A percentile compares a stretch with the other conserved stretches of the same genome.
Evolutionary conservation across 2,888 invertebrate genomes (phyloP).

Genomic region (Halictus ligatus): DNA sequence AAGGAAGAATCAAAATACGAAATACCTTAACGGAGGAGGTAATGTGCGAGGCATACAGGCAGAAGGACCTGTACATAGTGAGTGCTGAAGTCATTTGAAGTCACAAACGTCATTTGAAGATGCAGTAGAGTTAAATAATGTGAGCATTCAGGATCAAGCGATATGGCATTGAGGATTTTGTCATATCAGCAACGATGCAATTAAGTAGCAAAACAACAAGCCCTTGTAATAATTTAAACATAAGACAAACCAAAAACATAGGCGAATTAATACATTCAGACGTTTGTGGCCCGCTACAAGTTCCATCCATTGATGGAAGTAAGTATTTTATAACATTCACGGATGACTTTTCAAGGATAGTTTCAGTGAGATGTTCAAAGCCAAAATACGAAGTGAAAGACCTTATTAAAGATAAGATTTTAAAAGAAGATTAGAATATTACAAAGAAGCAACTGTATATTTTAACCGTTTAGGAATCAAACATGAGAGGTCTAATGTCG

Average conservation of each 20-base stretch:
- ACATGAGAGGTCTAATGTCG: too few species aligned
- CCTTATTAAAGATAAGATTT: not conserved
- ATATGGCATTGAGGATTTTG: constrained; percentile 43
- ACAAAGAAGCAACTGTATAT: not conserved
- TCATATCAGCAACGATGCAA: constrained; percentile 6
- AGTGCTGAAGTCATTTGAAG: constrained; percentile 20
- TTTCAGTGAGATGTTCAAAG: not conserved
- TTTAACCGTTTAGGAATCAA: not conserved
- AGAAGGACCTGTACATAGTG: constrained; percentile 33
- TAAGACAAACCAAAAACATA: constrained; percentile 13
- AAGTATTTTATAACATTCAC: constrained; percentile 12
- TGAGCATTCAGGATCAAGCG: not conserved
- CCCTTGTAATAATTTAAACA: constrained; percentile 9
- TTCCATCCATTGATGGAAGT: constrained; percentile 16
- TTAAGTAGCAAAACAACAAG: not conserved
- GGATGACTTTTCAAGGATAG: not conserved
- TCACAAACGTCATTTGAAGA: not conserved
- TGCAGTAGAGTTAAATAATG: not conserved
- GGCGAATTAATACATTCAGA: constrained; percentile 21
- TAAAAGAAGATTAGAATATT: not conserved
- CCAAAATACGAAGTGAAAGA: not conserved
- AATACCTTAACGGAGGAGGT: constrained; percentile 5
- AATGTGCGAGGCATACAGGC: constrained; percentile 19
- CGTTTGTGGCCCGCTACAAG: not conserved
- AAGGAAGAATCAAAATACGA: constrained; percentile 14